Conservation (phyloP, 2,888 invertebrate species). For the Dione vanillae region DNA sequence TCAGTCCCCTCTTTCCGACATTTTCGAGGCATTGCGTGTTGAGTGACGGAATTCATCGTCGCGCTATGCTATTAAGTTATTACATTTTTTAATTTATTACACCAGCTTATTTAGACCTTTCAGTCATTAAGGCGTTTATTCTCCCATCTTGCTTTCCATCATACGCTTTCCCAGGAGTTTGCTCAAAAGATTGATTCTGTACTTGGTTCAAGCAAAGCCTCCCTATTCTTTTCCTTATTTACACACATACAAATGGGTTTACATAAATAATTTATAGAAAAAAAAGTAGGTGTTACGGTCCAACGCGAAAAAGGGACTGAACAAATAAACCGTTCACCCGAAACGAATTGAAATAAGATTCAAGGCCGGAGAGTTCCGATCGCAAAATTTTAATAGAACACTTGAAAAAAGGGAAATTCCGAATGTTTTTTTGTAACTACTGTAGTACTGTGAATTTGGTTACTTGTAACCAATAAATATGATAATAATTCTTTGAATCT, state of each 20-base stretch:
- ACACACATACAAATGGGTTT: background rate
- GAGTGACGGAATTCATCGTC: background rate
- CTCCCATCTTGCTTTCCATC: no score
- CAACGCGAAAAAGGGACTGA: background rate
- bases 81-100: no score
- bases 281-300: slow-evolving; percentile 3
- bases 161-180: no score
- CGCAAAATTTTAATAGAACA: background rate
- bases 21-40: background rate
- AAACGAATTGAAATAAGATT: slow-evolving; percentile 13
- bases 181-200: no score
- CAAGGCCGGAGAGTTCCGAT: background rate
- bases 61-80: background rate
- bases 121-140: no score
- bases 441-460: background rate
- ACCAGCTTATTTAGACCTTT: no score
- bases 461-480: background rate
- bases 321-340: slow-evolving; percentile 13
- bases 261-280: background rate
- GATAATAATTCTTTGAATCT: no score
- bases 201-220: no score
- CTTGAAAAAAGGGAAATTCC: background rate
- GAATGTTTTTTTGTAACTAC: background rate
- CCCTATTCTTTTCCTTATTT: no score
- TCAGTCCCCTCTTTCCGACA: background rate